phyloP scores from a whole-genome alignment of 2,888 invertebrate genomes.

The Drosophila mimica region DNA sequence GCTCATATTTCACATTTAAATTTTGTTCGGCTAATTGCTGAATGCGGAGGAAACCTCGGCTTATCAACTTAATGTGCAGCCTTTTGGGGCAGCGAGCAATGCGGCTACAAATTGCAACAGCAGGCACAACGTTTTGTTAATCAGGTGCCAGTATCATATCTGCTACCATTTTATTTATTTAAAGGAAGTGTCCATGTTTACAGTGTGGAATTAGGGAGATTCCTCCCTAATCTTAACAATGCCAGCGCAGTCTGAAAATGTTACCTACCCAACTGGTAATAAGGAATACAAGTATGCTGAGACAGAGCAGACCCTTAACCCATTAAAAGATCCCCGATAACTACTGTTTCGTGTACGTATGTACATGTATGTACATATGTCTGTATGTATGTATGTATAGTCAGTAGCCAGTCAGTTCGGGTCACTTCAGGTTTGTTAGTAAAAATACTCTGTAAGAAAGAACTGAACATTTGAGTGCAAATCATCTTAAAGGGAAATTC shows the following conservation, averaged over 20 bases:
- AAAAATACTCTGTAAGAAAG: too few species aligned
- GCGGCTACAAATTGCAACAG: constrained; percentile 10
- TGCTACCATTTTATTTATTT: background rate
- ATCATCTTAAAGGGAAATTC: too few species aligned
- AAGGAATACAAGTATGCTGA: too few species aligned
- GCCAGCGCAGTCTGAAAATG: background rate
- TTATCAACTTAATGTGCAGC: constrained; percentile 58
- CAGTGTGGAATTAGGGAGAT: background rate
- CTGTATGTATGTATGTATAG: too few species aligned
- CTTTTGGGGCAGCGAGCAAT: constrained; percentile 11
- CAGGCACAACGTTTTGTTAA: constrained; percentile 1
- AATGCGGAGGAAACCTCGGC: constrained; percentile 21
- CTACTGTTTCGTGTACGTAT: too few species aligned
- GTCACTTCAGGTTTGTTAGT: too few species aligned
- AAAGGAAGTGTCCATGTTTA: background rate
- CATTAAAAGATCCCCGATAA: too few species aligned
- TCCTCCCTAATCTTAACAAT: background rate
- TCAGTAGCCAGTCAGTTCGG: too few species aligned
- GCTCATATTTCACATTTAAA: constrained; percentile 25
- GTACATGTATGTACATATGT: too few species aligned
- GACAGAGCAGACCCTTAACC: too few species aligned
- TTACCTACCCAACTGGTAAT: too few species aligned
- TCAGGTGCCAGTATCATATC: constrained; percentile 8
- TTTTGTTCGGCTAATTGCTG: constrained; percentile 56
- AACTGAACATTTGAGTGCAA: too few species aligned